These are phyloP conservation scores for Lochmaea capreae DNA, from an alignment of 2,888 invertebrate genomes.

Conservation along the genomic window DNA sequence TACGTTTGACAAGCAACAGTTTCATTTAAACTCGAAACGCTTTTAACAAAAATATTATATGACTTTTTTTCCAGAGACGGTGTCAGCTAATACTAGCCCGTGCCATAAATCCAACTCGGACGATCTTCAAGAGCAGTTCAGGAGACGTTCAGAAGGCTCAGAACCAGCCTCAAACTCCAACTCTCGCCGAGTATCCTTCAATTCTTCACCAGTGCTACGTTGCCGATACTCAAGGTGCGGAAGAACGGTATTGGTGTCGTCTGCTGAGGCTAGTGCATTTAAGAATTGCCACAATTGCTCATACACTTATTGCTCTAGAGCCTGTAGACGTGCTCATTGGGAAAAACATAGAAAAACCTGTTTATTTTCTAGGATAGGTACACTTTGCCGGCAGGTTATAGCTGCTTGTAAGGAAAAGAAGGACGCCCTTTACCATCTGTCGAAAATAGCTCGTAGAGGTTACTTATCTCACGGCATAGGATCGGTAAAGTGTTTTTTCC, in stretches of 20 bases:
- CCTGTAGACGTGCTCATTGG: conserved; percentile 93
- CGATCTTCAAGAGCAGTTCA: conserved; percentile 61
- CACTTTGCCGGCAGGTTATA: conserved; percentile 87
- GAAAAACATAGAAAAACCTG: conserved; percentile 92
- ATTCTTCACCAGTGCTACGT: conserved; percentile 66
- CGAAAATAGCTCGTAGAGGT: conserved; percentile 85
- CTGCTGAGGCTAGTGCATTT: conserved; percentile 84
- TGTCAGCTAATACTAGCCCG: conserved; percentile 67
- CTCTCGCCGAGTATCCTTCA: conserved; percentile 74
- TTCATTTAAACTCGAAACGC: no score
- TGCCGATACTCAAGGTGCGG: conserved; percentile 86
- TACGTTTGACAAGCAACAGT: no score
- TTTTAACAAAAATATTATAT: neutral
- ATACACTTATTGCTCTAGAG: conserved; percentile 92
- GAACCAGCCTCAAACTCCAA: conserved; percentile 64
- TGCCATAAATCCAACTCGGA: conserved; percentile 53
- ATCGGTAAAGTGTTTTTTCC: conserved; percentile 91
- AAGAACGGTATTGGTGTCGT: conserved; percentile 75
- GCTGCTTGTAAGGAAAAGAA: conserved; percentile 84
- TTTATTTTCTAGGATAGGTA: conserved; percentile 89
- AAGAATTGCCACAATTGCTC: conserved; percentile 97
- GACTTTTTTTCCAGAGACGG: conserved; percentile 62
- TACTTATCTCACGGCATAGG: conserved; percentile 88
- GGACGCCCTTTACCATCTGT: conserved; percentile 81
- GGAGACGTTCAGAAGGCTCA: conserved; percentile 76